Percentiles rank a stretch among this genome's conserved stretches.
phyloP scores from a whole-genome alignment of 2,888 invertebrate genomes.

The Automeris io region DNA sequence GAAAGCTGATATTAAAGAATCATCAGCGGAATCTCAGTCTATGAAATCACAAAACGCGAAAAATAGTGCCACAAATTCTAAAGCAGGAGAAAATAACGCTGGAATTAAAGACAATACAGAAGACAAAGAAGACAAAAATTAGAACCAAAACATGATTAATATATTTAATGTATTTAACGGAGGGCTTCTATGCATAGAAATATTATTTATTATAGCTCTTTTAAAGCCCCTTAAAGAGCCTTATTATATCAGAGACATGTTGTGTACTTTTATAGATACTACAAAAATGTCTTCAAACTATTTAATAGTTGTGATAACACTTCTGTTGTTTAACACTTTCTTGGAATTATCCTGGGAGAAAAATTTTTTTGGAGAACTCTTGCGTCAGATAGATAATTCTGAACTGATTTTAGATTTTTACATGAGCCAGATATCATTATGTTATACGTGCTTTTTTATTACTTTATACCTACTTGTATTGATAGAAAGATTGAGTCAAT shows the following conservation, averaged over 20 bases:
- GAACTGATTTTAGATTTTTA: slow-evolving; percentile 34
- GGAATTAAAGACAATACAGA: neutral
- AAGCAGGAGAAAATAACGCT: neutral
- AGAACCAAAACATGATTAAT: slow-evolving; percentile 35
- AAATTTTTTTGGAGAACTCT: slow-evolving; percentile 20
- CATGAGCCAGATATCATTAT: slow-evolving; percentile 31
- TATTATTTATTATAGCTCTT: slow-evolving; percentile 34
- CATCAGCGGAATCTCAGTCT: slow-evolving; percentile 3
- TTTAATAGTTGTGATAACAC: slow-evolving; percentile 17
- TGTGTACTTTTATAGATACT: slow-evolving; percentile 29
- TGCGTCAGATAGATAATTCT: slow-evolving; percentile 24
- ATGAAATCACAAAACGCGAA: slow-evolving; percentile 2
- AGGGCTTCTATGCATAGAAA: slow-evolving; percentile 32
- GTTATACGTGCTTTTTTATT: slow-evolving; percentile 33
- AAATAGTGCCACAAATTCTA: slow-evolving; percentile 3
- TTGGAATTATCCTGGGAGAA: slow-evolving; percentile 40
- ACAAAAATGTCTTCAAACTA: slow-evolving; percentile 21
- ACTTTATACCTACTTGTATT: slow-evolving; percentile 36
- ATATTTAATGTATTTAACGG: slow-evolving; percentile 33
- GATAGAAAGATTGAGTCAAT: slow-evolving; percentile 39
- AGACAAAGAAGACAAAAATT: neutral
- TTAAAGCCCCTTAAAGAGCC: slow-evolving; percentile 49
- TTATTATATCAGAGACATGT: slow-evolving; percentile 36
- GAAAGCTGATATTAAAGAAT: slow-evolving; percentile 11
- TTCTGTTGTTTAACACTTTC: slow-evolving; percentile 29